Percentiles rank a stretch among this genome's conserved stretches.
phyloP scores from a whole-genome alignment of 2,797 vertebrate species.

The Potorous gilbertii region DNA sequence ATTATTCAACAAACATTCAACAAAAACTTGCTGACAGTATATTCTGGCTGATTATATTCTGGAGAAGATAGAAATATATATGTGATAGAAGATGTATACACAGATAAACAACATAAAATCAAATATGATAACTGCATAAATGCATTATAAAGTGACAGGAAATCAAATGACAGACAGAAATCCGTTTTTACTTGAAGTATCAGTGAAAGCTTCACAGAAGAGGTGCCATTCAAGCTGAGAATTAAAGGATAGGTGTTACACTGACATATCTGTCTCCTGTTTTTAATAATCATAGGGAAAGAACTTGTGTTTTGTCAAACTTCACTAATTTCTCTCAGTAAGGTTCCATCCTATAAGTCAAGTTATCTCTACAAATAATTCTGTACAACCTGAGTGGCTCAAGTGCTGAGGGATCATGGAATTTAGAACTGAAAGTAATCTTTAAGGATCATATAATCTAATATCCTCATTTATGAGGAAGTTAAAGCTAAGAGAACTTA shows the following conservation, averaged over 20 bases:
- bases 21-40: neutral
- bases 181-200: neutral
- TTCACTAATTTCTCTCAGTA: neutral
- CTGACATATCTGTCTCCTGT: neutral
- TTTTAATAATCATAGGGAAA: neutral
- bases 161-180: neutral
- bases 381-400: neutral
- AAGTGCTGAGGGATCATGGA: neutral
- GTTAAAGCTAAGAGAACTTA: neutral
- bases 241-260: neutral
- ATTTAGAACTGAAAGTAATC: neutral
- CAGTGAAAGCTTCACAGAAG: neutral
- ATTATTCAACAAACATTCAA: neutral
- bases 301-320: neutral
- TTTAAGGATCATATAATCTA: neutral
- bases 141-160: neutral
- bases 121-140: neutral
- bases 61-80: neutral
- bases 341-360: too few species aligned
- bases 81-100: neutral
- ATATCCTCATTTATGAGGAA: neutral
- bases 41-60: neutral
- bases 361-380: too few species aligned
- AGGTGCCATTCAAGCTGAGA: neutral
- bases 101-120: neutral